Evolutionary conservation across 2,113 vertebrate genomes (phyloP).

Genomic region (Seriola dumerili): DNA sequence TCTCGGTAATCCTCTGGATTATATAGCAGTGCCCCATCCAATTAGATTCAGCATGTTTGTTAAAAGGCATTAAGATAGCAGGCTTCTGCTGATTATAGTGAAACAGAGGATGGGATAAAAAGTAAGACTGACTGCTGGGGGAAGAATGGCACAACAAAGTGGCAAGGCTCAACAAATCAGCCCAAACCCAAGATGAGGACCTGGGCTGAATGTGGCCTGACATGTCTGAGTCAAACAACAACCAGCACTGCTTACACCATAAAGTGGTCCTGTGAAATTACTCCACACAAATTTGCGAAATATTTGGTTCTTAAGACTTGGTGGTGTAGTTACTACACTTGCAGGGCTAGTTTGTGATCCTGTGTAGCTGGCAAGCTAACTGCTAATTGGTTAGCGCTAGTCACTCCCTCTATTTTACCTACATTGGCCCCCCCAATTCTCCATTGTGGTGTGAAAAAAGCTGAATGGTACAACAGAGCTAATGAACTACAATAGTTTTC

Average conservation of each 20-base stretch:
- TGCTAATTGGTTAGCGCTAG: not conserved
- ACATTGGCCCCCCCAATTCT: too few species aligned
- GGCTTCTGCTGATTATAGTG: not conserved
- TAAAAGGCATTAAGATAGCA: conserved; percentile 25
- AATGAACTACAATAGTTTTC: too few species aligned
- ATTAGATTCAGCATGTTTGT: conserved; percentile 27
- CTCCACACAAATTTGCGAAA: too few species aligned
- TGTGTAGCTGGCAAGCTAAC: not conserved
- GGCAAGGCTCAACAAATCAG: not conserved
- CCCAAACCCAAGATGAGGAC: not conserved
- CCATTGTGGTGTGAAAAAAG: too few species aligned
- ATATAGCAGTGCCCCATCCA: conserved; percentile 1
- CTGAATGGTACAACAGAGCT: too few species aligned
- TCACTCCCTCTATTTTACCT: not conserved
- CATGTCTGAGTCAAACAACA: too few species aligned
- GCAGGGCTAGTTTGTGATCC: not conserved
- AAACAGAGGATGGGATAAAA: not conserved
- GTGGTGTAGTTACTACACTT: not conserved
- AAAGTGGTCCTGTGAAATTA: not conserved
- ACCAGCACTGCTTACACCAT: not conserved
- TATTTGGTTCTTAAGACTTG: too few species aligned
- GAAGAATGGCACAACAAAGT: not conserved
- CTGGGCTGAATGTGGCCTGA: too few species aligned
- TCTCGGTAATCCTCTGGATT: not conserved
- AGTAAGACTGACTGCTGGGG: not conserved